Percentiles rank a stretch among this genome's conserved stretches.
Evolutionary conservation across 2,797 vertebrate genomes (phyloP).

Genomic region (Ataeniobius toweri): DNA sequence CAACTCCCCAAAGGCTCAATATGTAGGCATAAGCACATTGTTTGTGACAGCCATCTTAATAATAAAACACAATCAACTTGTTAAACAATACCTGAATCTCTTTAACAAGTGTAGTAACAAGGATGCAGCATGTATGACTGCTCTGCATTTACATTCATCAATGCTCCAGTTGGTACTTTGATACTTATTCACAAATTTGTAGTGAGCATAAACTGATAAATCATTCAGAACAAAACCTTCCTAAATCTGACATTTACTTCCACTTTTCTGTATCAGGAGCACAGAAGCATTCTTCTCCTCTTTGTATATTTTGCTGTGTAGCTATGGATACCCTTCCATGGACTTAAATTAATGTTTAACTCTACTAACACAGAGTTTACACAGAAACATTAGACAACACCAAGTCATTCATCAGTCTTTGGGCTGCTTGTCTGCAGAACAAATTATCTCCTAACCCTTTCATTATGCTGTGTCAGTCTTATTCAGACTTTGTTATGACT

Average conservation of each 20-base stretch:
- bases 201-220: not conserved
- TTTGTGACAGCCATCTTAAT: not conserved
- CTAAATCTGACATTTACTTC: slow-evolving; percentile 79
- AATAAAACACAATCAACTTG: not conserved
- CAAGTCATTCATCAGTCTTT: slow-evolving; percentile 22
- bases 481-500: slow-evolving; percentile 63
- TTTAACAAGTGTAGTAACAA: not conserved
- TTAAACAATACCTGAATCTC: not conserved
- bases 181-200: not conserved
- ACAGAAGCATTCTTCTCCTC: slow-evolving; percentile 3
- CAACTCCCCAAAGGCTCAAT: not conserved
- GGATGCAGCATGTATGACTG: not conserved
- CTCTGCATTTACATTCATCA: not conserved
- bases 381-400: slow-evolving; percentile 13
- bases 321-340: not conserved
- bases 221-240: not conserved
- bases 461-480: slow-evolving; percentile 45
- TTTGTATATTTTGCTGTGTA: slow-evolving; percentile 34
- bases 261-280: slow-evolving; percentile 28
- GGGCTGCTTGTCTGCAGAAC: slow-evolving; percentile 30
- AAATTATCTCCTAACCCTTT: slow-evolving; percentile 26
- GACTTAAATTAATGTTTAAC: not conserved
- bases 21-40: not conserved
- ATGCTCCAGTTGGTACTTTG: not conserved
- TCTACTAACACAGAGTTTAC: not conserved